These are phyloP conservation scores for Prunella himalayana DNA, from an alignment of 2,113 vertebrate genomes.

Conservation along the genomic window DNA sequence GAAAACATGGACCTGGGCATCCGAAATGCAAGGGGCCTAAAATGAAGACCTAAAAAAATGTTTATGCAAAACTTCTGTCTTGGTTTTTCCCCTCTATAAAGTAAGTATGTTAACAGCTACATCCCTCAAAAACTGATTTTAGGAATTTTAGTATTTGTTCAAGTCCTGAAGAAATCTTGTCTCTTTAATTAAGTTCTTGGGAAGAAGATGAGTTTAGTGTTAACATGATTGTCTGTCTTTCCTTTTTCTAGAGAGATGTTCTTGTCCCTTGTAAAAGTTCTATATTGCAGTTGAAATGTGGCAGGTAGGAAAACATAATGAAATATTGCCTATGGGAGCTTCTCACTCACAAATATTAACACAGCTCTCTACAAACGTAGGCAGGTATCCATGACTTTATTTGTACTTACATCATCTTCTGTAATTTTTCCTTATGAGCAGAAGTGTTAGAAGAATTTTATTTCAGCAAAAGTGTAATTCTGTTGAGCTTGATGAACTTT, in stretches of 20 bases:
- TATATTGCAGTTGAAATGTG: not conserved
- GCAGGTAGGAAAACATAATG: not conserved
- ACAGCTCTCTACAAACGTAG: not conserved
- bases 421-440: not conserved
- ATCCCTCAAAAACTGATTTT: not conserved
- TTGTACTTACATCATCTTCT: not conserved
- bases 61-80: not conserved
- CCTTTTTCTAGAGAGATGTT: not conserved
- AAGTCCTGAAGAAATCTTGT: not conserved
- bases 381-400: not conserved
- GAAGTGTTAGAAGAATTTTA: not conserved
- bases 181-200: not conserved
- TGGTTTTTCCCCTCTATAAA: not conserved
- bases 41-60: not conserved
- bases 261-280: not conserved
- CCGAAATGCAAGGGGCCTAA: not conserved
- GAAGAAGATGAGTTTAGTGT: not conserved
- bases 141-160: not conserved
- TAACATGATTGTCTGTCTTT: not conserved
- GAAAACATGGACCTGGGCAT: not conserved
- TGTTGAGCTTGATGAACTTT: not conserved
- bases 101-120: not conserved
- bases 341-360: not conserved
- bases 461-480: not conserved
- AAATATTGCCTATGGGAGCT: not conserved